Evolutionary conservation across 2,888 invertebrate genomes (phyloP), one percentile per base, ranked within the genome.

Genomic region (Ceramica pisi): DNA sequence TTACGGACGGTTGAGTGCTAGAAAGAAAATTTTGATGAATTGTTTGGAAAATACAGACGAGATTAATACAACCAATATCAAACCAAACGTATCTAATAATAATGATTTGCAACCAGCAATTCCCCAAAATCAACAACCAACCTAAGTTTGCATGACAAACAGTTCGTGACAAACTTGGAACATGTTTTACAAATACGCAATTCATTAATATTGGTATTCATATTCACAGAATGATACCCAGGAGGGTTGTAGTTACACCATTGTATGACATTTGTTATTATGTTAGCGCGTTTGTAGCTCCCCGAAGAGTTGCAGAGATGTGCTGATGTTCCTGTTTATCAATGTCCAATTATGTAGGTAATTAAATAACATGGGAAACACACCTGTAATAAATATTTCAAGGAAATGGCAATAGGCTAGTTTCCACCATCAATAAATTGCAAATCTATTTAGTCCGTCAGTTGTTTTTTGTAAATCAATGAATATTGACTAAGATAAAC

Each of bases 161-260:
- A 70, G n/a, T 26, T 55, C n/a, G 12, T 76, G 41, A 46, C 41
- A 64, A 51, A 55, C 59, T 63, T 62, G 31, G 60, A 57, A 41
- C 62, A 63, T 71, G 63, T 70, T 62, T 48, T 63, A 66, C 63
- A 50, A 69, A 64, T 56, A 82, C 79, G 77, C 83, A 82, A 86
- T 89, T 89, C 87, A 89, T 90, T 90, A 89, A 89, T 91, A 91
- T 90, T 88, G 85, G 87, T 89, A 86, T 87, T 90, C 87, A 88
- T 84, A 88, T 85, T 85, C 81, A 77, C 81, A 70, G 75, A 83
- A 90, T 88, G 71, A 82, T 75, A 65, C 91, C 83, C 89, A 51
- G n/a, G 87, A 76, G 90, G 14, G 80, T 84, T 87, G 85, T 89
- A 83, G 63, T 61, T 35, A 57, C 57, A 65, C 35, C 61, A 31